Conservation (phyloP, 2,888 invertebrate species). For the Orchesella flavescens region DNA sequence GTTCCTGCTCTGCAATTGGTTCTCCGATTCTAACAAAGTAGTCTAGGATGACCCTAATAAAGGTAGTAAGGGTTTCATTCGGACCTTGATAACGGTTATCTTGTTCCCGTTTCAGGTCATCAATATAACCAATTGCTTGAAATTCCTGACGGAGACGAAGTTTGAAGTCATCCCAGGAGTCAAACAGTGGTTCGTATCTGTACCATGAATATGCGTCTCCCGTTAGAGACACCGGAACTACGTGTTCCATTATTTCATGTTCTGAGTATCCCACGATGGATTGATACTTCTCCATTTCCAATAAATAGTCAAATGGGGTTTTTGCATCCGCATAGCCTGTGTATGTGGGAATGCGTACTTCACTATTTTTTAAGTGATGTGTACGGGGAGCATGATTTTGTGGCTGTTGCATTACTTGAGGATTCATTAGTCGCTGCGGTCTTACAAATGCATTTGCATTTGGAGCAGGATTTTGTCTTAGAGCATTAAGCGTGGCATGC, state of each 20-base stretch:
- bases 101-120: slow-evolving; percentile 47
- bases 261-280: slow-evolving; percentile 45
- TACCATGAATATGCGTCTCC: slow-evolving; percentile 62
- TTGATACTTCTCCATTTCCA: slow-evolving; percentile 57
- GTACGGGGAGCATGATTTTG: no score
- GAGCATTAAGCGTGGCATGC: no score
- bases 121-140: slow-evolving; percentile 57
- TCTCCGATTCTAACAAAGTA: slow-evolving; percentile 45
- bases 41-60: slow-evolving; percentile 37
- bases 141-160: slow-evolving; percentile 41
- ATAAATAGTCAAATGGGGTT: slow-evolving; percentile 61
- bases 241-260: slow-evolving; percentile 41
- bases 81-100: slow-evolving; percentile 57
- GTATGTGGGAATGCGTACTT: slow-evolving; percentile 55
- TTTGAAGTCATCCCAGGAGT: slow-evolving; percentile 40
- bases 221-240: slow-evolving; percentile 52
- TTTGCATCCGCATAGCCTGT: slow-evolving; percentile 50
- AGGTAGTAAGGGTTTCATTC: no score
- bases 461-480: no score
- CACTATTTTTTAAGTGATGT: slow-evolving; percentile 57
- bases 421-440: no score
- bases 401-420: no score
- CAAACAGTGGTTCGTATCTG: slow-evolving; percentile 33
- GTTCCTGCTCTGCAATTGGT: slow-evolving; percentile 1
- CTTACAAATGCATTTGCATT: no score